Conservation (phyloP, 2,113 vertebrate genomes). For the Corythaixoides concolor region DNA sequence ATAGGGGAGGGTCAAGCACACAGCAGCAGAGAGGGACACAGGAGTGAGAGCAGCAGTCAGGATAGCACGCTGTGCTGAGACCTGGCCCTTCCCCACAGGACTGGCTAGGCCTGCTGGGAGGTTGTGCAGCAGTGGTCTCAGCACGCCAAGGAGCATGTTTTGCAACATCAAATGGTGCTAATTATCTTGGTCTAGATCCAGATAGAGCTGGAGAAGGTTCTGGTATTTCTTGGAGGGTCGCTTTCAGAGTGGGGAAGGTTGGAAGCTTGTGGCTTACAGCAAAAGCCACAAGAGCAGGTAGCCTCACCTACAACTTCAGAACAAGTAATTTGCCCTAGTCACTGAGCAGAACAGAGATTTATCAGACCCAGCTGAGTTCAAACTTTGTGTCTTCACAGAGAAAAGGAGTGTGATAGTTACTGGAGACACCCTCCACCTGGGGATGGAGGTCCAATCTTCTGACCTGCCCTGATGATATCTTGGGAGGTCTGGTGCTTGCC, state of each 20-base stretch:
- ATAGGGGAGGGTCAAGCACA: neutral
- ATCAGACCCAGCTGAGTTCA: neutral
- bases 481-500: neutral
- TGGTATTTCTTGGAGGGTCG: neutral
- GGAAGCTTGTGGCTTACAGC: neutral
- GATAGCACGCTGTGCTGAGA: rapidly evolving
- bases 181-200: neutral
- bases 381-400: neutral
- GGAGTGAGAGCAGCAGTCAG: too few relatives aligned
- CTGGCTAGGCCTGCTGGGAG: neutral
- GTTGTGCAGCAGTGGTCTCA: neutral
- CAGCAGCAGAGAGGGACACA: rapidly evolving
- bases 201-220: too few relatives aligned
- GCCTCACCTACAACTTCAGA: neutral
- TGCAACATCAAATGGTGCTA: neutral
- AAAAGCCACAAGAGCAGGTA: neutral
- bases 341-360: neutral
- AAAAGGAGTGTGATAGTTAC: neutral
- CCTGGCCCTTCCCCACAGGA: rapidly evolving
- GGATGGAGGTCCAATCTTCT: neutral
- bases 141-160: neutral
- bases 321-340: neutral
- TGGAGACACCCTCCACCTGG: neutral
- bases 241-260: neutral
- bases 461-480: too few relatives aligned